Evolutionary conservation across 2,797 vertebrate genomes (phyloP).

Genomic region (Sylvia borin): DNA sequence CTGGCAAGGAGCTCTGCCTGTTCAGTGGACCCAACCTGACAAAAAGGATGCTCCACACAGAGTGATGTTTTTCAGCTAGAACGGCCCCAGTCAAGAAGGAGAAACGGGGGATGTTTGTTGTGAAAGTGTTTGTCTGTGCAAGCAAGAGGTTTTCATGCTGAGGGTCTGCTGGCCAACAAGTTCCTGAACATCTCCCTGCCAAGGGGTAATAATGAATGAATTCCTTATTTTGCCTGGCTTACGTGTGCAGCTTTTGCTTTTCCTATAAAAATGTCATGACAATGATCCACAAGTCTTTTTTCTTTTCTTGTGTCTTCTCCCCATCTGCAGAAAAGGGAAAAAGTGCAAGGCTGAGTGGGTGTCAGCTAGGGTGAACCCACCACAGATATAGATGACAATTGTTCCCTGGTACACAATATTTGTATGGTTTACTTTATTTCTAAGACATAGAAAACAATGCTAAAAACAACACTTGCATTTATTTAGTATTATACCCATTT

Average conservation of each 20-base stretch:
- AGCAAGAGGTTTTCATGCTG: fast-evolving
- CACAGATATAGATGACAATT: neutral
- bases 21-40: fast-evolving
- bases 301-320: neutral
- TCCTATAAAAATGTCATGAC: neutral
- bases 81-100: neutral
- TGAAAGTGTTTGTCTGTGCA: neutral
- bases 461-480: neutral
- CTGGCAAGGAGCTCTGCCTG: fast-evolving
- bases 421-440: neutral
- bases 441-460: neutral
- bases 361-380: neutral
- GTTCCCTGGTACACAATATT: neutral
- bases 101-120: fast-evolving
- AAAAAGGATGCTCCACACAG: neutral
- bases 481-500: neutral
- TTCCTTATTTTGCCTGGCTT: neutral
- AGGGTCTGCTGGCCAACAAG: neutral
- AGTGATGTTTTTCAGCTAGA: neutral
- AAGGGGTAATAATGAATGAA: neutral
- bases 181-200: neutral
- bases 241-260: neutral
- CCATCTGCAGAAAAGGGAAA: neutral
- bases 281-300: neutral
- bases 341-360: neutral